Evolutionary conservation across 2,888 invertebrate species (phyloP).

Genomic region (Ptycholaimellus sp.): DNA sequence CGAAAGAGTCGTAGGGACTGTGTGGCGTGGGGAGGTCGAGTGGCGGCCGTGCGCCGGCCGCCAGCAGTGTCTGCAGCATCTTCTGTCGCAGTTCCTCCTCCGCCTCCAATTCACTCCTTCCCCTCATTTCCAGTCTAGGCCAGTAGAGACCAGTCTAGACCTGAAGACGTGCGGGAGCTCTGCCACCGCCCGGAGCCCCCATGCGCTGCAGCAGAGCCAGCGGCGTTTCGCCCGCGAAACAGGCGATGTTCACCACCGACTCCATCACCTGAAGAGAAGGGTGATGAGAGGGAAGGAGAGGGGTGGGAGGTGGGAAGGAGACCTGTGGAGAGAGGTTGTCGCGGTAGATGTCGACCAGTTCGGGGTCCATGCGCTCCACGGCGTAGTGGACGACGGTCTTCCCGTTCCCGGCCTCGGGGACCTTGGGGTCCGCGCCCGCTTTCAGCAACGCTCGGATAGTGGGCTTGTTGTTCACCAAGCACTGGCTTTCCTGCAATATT

Average conservation of each 20-base stretch:
- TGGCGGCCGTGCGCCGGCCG: conserved; percentile 10
- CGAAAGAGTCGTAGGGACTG: no score
- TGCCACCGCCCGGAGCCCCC: conserved; percentile 1
- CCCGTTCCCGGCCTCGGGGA: conserved; percentile 16
- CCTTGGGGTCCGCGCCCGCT: conserved; percentile 17
- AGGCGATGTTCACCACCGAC: conserved; percentile 13
- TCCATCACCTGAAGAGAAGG: conserved; percentile 2
- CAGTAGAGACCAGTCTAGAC: not conserved
- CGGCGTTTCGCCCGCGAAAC: conserved; percentile 14
- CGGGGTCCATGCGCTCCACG: conserved; percentile 16
- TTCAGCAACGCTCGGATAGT: conserved; percentile 15
- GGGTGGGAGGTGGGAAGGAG: not conserved
- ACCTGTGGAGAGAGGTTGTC: not conserved
- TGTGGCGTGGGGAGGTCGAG: no score
- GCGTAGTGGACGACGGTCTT: conserved; percentile 19
- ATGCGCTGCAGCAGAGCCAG: conserved; percentile 11
- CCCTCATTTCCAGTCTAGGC: no score
- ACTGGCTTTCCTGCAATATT: conserved; percentile 16
- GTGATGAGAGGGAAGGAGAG: not conserved
- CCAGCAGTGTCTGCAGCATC: conserved; percentile 10
- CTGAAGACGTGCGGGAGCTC: not conserved
- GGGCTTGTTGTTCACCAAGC: conserved; percentile 16
- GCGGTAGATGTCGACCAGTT: conserved; percentile 13
- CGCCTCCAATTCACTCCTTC: not conserved
- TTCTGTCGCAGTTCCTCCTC: conserved; percentile 7